Base-by-base conservation (phyloP, 2,797 vertebrate species). In the Knipowitschia caucasica region DNA sequence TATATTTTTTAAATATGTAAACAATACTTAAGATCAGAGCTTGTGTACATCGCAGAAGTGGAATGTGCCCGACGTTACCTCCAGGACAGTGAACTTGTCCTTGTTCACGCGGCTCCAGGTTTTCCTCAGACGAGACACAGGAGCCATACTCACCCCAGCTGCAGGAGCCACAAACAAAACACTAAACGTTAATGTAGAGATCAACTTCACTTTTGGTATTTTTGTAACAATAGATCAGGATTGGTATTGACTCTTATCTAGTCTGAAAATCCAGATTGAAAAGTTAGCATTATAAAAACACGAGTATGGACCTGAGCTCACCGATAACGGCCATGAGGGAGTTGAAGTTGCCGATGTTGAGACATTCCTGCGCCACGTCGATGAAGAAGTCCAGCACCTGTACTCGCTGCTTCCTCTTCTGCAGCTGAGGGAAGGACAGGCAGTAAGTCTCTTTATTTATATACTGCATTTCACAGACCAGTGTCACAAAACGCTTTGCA, bases 141-240 rank as follows among this genome's bases (percentile, higher is more conserved):
- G 93, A 69, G 91, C 96, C 94, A 96, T 96, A 64, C 97, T 98
- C 95, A 98, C 95, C 36, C 96, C 95, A 80, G 95, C 96, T 98
- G 90, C 42, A 35, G 11, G 44, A 34, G 17, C 17, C 27, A 53
- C n/a, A 45, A 26, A 43, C n/a, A 39, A n/a, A n/a, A n/a, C n/a
- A n/a, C n/a, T n/a, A n/a, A n/a, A n/a, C n/a, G n/a, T n/a, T n/a
- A n/a, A n/a, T n/a, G n/a, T n/a, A n/a, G n/a, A n/a, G n/a, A n/a
- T n/a, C n/a, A n/a, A n/a, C n/a, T n/a, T n/a, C n/a, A n/a, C n/a
- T n/a, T n/a, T n/a, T n/a, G n/a, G n/a, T n/a, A n/a, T n/a, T n/a
- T n/a, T n/a, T n/a, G n/a, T n/a, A n/a, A n/a, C n/a, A n/a, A n/a
- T n/a, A n/a, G n/a, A n/a, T n/a, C n/a, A n/a, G n/a, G n/a, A n/a